Percentiles rank a stretch among this genome's conserved stretches.
Evolutionary conservation across 2,113 vertebrate genomes (phyloP).

Genomic region (Castor canadensis): DNA sequence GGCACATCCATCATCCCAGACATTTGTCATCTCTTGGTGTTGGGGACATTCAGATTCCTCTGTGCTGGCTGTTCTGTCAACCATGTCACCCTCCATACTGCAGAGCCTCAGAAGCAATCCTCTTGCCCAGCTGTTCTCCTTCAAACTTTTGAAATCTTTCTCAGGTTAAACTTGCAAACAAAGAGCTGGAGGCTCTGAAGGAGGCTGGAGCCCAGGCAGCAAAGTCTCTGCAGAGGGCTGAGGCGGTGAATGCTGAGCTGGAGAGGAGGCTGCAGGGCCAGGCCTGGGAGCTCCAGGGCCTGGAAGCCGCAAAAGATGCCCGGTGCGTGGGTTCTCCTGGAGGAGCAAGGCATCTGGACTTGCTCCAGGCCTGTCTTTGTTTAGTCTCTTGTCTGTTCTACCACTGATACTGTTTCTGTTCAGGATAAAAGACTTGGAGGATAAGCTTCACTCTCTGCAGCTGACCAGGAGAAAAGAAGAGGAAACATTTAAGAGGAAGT

Average conservation of each 20-base stretch:
- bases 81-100: too few species aligned
- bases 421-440: slow-evolving; percentile 87
- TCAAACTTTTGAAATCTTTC: background rate
- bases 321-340: slow-evolving; percentile 69
- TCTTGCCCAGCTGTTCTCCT: too few species aligned
- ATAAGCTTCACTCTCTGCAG: slow-evolving; percentile 73
- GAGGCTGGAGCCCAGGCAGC: slow-evolving; percentile 74
- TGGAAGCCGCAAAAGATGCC: slow-evolving; percentile 82
- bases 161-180: slow-evolving; percentile 85
- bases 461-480: slow-evolving; percentile 77
- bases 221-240: slow-evolving; percentile 77
- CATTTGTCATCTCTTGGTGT: background rate
- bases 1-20: background rate
- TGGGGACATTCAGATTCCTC: too few species aligned
- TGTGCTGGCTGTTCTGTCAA: background rate
- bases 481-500: slow-evolving; percentile 84
- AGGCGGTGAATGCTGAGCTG: slow-evolving; percentile 75
- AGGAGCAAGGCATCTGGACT: accelerated
- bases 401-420: background rate
- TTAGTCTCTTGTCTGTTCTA: background rate
- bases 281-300: slow-evolving; percentile 80
- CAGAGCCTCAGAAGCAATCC: too few species aligned
- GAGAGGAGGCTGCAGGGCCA: slow-evolving; percentile 77
- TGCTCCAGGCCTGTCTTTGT: background rate
- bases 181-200: slow-evolving; percentile 80